Conservation (phyloP, 2,888 invertebrate genomes). For the Ochropleura leucogaster region DNA sequence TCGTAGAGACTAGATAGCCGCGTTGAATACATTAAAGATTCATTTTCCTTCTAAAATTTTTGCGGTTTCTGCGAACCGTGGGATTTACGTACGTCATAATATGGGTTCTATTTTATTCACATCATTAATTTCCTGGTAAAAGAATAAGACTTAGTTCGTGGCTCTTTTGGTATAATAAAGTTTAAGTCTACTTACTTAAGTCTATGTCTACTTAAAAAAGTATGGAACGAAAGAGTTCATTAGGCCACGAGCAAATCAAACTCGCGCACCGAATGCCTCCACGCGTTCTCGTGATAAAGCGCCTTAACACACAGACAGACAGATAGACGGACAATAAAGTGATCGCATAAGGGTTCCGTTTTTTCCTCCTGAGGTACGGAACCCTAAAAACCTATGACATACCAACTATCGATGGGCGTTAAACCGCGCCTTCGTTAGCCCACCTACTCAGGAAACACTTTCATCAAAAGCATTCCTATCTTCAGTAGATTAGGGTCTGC, state of each 20-base stretch:
- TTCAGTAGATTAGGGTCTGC: background rate
- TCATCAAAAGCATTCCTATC: background rate
- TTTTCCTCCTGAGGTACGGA: too few relatives aligned
- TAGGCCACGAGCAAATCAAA: too few relatives aligned
- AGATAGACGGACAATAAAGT: too few relatives aligned
- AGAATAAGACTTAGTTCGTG: background rate
- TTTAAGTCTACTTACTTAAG: background rate
- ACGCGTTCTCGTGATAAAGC: too few relatives aligned
- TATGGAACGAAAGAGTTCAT: background rate
- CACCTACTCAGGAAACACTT: background rate
- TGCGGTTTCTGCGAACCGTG: conserved; percentile 22
- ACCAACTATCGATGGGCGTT: background rate
- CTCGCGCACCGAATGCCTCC: too few relatives aligned
- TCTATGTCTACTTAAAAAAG: too few relatives aligned
- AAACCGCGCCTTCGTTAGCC: background rate
- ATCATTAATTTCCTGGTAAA: background rate
- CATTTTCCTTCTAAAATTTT: conserved; percentile 10
- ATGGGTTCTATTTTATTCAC: background rate
- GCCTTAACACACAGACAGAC: too few relatives aligned
- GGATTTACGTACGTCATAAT: background rate
- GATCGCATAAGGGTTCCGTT: too few relatives aligned
- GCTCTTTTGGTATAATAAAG: background rate
- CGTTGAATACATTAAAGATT: conserved; percentile 11
- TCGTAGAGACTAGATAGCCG: conserved; percentile 14
- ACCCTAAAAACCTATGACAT: too few relatives aligned